These are phyloP conservation scores for Nyleta sp. DNA, from an alignment of 2,888 invertebrate species.

Conservation along the genomic window DNA sequence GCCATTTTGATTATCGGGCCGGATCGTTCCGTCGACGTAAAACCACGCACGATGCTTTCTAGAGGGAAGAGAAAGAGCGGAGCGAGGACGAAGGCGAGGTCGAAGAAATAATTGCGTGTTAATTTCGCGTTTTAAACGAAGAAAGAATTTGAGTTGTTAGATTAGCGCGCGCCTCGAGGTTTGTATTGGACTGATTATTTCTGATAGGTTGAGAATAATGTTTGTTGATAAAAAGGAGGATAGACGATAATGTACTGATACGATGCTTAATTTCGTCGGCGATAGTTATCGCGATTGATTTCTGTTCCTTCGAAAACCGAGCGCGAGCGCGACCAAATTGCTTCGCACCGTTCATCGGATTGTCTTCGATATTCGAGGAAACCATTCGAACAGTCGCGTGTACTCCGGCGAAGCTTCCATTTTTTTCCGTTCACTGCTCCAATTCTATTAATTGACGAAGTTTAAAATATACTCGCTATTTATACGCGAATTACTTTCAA, in stretches of 20 bases:
- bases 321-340: no score
- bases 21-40: not conserved
- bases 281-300: conserved; percentile 9
- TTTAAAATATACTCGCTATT: not conserved
- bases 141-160: conserved; percentile 7
- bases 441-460: no score
- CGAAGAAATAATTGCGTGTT: not conserved
- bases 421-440: no score
- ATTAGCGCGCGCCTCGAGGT: not conserved
- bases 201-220: not conserved
- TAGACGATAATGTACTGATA: conserved; percentile 7
- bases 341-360: no score
- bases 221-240: not conserved
- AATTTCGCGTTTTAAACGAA: conserved; percentile 2
- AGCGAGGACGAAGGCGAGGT: no score
- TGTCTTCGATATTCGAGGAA: no score
- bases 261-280: not conserved
- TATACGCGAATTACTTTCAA: not conserved
- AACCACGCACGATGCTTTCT: conserved; percentile 1
- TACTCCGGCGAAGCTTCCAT: no score
- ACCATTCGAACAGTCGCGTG: no score
- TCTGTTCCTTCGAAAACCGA: no score
- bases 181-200: conserved; percentile 26
- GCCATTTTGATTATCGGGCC: conserved; percentile 8
- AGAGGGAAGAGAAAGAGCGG: not conserved